A percentile compares a stretch with the other conserved stretches of the same genome.
These are phyloP conservation scores for Callocephalon fimbriatum DNA, from an alignment of 2,113 vertebrate genomes.

Conservation along the genomic window DNA sequence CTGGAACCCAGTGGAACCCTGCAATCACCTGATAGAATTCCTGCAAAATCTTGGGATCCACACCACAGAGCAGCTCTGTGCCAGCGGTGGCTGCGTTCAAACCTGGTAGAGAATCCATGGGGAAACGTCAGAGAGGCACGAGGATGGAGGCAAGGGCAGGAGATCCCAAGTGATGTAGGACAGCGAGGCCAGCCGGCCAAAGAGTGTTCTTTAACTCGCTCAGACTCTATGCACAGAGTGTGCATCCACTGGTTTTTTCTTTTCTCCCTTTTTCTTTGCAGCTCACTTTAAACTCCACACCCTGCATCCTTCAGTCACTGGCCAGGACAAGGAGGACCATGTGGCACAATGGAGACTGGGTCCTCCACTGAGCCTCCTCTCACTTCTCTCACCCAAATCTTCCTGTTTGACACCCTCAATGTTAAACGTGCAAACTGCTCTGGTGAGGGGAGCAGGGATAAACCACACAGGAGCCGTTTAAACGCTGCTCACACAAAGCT, in stretches of 20 bases:
- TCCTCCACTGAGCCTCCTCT: too few relatives aligned
- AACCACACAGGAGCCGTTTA: background rate
- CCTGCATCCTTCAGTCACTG: background rate
- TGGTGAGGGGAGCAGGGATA: fast-evolving
- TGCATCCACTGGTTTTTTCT: fast-evolving
- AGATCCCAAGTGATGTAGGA: background rate
- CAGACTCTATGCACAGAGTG: fast-evolving
- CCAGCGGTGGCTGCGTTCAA: fast-evolving
- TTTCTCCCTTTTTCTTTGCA: background rate
- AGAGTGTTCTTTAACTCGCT: background rate
- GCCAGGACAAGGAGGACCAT: background rate
- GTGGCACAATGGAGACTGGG: fast-evolving
- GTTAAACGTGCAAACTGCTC: background rate
- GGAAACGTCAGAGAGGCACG: background rate
- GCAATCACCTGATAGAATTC: background rate
- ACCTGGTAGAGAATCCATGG: fast-evolving
- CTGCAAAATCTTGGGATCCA: background rate
- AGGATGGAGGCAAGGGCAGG: background rate
- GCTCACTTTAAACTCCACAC: background rate
- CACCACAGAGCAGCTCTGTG: too few relatives aligned
- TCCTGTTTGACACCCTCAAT: background rate
- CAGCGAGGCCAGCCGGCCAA: fast-evolving
- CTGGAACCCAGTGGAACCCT: background rate
- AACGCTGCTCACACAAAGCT: background rate
- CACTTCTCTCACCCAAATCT: background rate